phyloP scores from a whole-genome alignment of 2,888 invertebrate species.

The Drosophila falleni region DNA sequence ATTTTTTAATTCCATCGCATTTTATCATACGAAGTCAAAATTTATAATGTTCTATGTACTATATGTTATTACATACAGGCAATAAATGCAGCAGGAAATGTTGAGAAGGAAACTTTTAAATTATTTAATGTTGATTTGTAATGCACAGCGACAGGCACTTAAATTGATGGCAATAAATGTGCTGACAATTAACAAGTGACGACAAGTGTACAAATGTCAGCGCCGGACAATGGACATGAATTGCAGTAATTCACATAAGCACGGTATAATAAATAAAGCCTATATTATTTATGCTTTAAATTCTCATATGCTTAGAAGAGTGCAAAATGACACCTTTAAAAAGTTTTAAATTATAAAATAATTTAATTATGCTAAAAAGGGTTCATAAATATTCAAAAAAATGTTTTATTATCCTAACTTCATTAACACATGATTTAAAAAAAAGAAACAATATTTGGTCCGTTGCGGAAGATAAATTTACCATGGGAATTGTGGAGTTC shows the following conservation, averaged over 20 bases:
- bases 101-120: not conserved
- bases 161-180: conserved; percentile 54
- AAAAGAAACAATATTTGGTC: too few relatives aligned
- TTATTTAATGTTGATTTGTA: conserved; percentile 69
- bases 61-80: conserved; percentile 51
- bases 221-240: conserved; percentile 27
- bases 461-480: too few relatives aligned
- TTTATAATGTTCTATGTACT: conserved; percentile 35
- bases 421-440: too few relatives aligned
- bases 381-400: too few relatives aligned
- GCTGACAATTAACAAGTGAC: conserved; percentile 57
- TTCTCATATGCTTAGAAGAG: not conserved
- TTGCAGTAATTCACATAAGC: conserved; percentile 1
- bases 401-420: too few relatives aligned
- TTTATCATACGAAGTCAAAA: conserved; percentile 59
- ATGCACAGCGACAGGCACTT: conserved; percentile 42
- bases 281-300: not conserved
- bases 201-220: conserved; percentile 64
- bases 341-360: too few relatives aligned
- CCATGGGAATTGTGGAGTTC: conserved; percentile 55
- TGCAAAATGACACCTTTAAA: not conserved
- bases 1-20: conserved; percentile 55
- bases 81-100: conserved; percentile 40
- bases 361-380: too few relatives aligned
- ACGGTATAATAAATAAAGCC: conserved; percentile 9